Conservation (phyloP, 2,113 vertebrate genomes). For the Rhagologus leucostigma region DNA sequence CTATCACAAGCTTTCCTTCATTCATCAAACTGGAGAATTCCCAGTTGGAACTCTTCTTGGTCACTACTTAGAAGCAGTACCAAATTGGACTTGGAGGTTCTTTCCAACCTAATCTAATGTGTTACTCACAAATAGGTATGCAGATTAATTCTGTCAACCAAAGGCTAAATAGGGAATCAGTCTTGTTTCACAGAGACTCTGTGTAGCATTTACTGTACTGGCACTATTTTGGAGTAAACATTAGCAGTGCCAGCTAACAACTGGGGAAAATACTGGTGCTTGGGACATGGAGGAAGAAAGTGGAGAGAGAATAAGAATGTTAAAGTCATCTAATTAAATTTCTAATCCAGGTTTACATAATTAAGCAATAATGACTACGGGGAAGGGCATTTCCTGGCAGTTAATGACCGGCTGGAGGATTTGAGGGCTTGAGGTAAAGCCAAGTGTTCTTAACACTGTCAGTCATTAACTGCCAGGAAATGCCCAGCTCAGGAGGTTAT, state of each 20-base stretch:
- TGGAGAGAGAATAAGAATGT: background rate
- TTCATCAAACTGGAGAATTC: background rate
- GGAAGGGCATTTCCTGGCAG: slow-evolving; percentile 63
- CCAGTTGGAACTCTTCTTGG: background rate
- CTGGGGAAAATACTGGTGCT: background rate
- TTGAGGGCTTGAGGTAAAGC: slow-evolving; percentile 65
- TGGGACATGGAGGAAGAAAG: background rate
- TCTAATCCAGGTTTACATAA: slow-evolving; percentile 66
- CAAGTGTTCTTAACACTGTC: slow-evolving; percentile 65
- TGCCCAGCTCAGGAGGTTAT: slow-evolving; percentile 65
- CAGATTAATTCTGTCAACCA: background rate
- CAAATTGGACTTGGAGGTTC: background rate
- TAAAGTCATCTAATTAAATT: slow-evolving; percentile 59
- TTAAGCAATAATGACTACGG: slow-evolving; percentile 57
- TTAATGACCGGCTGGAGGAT: slow-evolving; percentile 58
- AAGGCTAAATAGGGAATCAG: background rate
- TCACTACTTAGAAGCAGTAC: background rate
- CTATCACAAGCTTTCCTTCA: background rate
- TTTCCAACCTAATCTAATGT: background rate
- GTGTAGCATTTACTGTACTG: background rate
- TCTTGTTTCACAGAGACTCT: background rate
- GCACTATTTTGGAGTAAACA: background rate
- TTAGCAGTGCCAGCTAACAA: background rate
- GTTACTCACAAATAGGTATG: background rate
- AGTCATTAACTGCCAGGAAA: slow-evolving; percentile 68